Base-by-base conservation (phyloP, 1,140 invertebrate genomes). In the Drosophila varians region DNA sequence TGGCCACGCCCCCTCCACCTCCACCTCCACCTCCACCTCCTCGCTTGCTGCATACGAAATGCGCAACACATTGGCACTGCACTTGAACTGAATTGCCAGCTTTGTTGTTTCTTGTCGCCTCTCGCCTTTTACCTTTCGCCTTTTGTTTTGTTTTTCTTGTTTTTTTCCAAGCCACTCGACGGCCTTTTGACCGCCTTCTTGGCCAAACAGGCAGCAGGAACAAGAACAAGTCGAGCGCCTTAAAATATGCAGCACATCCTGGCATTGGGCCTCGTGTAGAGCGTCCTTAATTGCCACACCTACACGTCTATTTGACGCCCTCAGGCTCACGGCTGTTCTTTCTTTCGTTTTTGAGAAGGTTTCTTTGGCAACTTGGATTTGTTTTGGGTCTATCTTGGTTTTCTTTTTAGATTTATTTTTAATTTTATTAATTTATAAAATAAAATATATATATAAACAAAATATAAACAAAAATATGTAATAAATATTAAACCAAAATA, bases 11-110 rank as follows among this genome's bases (percentile, higher is more conserved):
- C 42, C 11, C 14, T 21, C 21, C 21, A 21, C n/a, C n/a, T n/a
- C n/a, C n/a, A n/a, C n/a, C n/a, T n/a, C n/a, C n/a, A n/a, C n/a
- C n/a, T n/a, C n/a, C n/a, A n/a, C n/a, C n/a, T n/a, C n/a, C n/a
- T n/a, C n/a, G n/a, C n/a, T n/a, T n/a, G n/a, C 21, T 75, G 74
- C 79, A 83, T 83, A 54, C 55, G 56, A 78, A 83, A 83, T 83
- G 78, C 62, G 55, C 77, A 82, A 82, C 77, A 82, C 61, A 82
- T 82, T 77, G 75, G 64, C 54, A 61, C 69, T 70, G 74, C 79
- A 84, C 79, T 78, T 82, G 68, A 78, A 60, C 66, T 57, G 70
- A 74, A 71, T 71, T 71, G 46, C 16, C 26, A 6, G 26, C 36
- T 28, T 38, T 40, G 28, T 48, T 69, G 49, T 69, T 69, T 66